Base-by-base conservation (phyloP, 2,113 vertebrate species). In the Protobothrops mucrosquamatus region DNA sequence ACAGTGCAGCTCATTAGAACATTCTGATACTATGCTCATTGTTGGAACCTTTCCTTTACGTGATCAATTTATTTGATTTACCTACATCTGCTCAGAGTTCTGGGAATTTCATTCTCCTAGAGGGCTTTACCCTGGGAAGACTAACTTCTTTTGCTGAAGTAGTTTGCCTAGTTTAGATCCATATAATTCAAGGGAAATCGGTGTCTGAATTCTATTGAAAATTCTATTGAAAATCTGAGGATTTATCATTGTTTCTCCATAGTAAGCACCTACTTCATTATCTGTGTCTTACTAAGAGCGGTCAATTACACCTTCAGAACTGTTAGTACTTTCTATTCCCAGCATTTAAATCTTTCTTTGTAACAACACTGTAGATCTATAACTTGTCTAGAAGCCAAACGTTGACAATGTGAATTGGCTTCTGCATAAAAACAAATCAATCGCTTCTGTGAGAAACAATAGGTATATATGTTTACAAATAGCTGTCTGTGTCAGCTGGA, bases 331-430 rank as follows among this genome's bases (percentile, higher is more conserved):
- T 89, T 26, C 11, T 95, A 93, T 26, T 91, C 92, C 43, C 85
- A 56, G 48, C 93, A 39, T 39, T 93, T 95, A 94, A 96, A 95
- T 95, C 94, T 93, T 94, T 94, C 92, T 87, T 87, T 87, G 57
- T 55, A 88, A 81, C 88, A 88, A 61, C 85, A 51, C 89, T 94
- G 91, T 69, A 85, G 61, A 93, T 90, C 69, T 93, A 69, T 95
- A 92, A 92, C n/a, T 48, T 94, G 64, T 92, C 90, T 91, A 18
- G 52, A 95, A 95, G 64, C 29, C 88, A 2, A 0, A 93, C 90
- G 92, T 93, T 96, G 94, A 94, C 94, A 94, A 92, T 57, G 64
- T 92, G 81, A 93, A 93, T 87, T 90, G 89, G 95, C 64, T 91
- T 96, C 59, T 95, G 95, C 93, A 86, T 85, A 87, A 88, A 95